Evolutionary conservation across 1,140 invertebrate genomes (phyloP).

Genomic region (Drosophila sturtevanti): DNA sequence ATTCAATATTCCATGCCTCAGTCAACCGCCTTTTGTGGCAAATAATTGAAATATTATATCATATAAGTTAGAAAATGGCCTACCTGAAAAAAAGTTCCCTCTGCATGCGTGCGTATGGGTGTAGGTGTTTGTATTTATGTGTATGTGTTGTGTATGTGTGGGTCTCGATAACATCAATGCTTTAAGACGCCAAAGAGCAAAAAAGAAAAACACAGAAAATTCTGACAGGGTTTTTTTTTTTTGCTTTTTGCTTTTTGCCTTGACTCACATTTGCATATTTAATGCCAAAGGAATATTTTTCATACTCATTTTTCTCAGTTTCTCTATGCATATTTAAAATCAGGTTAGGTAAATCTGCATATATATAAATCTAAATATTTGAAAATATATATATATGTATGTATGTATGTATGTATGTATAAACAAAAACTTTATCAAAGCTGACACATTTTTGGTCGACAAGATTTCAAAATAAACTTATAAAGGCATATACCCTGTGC

Average conservation of each 20-base stretch:
- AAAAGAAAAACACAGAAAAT: slow-evolving; percentile 15
- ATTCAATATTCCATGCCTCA: slow-evolving; percentile 23
- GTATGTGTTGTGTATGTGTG: not conserved
- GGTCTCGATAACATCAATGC: slow-evolving; percentile 37
- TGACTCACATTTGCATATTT: slow-evolving; percentile 63
- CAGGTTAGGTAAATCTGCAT: slow-evolving; percentile 4
- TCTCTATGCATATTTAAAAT: slow-evolving; percentile 55
- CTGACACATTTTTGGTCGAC: slow-evolving; percentile 44
- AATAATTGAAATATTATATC: slow-evolving; percentile 58
- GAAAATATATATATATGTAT: not conserved
- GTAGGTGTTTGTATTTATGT: not conserved
- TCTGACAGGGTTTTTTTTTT: not conserved
- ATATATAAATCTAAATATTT: no score
- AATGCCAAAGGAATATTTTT: slow-evolving; percentile 57
- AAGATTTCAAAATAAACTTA: not conserved
- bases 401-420: not conserved
- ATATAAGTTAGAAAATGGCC: slow-evolving; percentile 14
- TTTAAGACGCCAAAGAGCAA: slow-evolving; percentile 20
- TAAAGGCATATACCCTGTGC: slow-evolving; percentile 10
- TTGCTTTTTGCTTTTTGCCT: slow-evolving; percentile 4
- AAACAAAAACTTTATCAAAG: slow-evolving; percentile 47
- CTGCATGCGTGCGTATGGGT: not conserved
- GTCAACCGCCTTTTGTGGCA: slow-evolving; percentile 11
- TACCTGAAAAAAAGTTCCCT: slow-evolving; percentile 22
- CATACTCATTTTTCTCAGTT: slow-evolving; percentile 42